phyloP scores from a whole-genome alignment of 2,113 vertebrate genomes.

The Pogonocichla stellata region DNA sequence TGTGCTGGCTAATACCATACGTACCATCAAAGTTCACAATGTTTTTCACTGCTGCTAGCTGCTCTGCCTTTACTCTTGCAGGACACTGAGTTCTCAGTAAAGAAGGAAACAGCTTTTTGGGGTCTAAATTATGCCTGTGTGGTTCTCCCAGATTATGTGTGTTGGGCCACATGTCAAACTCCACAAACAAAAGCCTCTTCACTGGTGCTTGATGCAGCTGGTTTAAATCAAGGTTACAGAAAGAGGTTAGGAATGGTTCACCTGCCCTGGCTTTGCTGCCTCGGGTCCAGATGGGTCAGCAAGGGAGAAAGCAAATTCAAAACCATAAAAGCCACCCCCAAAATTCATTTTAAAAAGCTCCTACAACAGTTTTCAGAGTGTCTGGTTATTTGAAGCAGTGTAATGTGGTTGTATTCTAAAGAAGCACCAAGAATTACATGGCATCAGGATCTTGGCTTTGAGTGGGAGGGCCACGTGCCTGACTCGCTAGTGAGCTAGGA shows the following conservation, averaged over 20 bases:
- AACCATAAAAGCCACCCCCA: background rate
- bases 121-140: background rate
- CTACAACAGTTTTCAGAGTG: background rate
- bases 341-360: background rate
- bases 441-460: background rate
- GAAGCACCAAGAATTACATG: background rate
- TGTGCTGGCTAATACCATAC: constrained; percentile 34
- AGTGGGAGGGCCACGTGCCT: background rate
- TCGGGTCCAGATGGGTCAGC: background rate
- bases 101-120: background rate
- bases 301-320: background rate
- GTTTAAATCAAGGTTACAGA: background rate
- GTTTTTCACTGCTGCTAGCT: background rate
- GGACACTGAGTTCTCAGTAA: background rate
- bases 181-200: background rate
- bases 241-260: background rate
- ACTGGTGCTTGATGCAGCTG: background rate
- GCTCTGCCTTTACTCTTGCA: background rate
- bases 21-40: background rate
- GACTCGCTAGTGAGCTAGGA: background rate
- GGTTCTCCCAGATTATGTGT: background rate
- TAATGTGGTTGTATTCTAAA: background rate
- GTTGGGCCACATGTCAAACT: background rate
- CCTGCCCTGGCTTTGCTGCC: background rate
- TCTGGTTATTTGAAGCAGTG: background rate